A percentile compares a stretch with the other conserved stretches of the same genome.
Evolutionary conservation across 2,797 vertebrate species (phyloP).

Genomic region (Nothura maculosa): DNA sequence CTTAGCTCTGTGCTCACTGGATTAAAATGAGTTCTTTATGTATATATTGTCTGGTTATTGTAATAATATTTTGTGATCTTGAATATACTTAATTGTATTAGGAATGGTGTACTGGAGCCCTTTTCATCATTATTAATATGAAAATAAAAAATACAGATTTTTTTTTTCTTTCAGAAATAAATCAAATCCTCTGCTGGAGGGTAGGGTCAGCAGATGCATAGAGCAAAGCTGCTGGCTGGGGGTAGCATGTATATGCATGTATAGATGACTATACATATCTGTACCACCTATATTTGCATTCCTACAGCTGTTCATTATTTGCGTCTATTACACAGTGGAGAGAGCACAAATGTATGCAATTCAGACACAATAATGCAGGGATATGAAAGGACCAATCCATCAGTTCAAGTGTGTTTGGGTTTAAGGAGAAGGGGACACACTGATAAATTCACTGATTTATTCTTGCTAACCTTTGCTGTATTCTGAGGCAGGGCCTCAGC

Average conservation of each 20-base stretch:
- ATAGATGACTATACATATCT: background rate
- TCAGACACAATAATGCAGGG: constrained; percentile 47
- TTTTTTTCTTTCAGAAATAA: background rate
- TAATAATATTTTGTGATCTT: constrained; percentile 41
- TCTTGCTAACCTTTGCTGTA: background rate
- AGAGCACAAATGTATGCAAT: constrained; percentile 52
- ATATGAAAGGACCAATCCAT: constrained; percentile 68
- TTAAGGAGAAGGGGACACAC: constrained; percentile 3
- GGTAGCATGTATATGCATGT: background rate
- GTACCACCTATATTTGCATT: constrained; percentile 55
- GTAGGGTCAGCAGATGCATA: constrained; percentile 27
- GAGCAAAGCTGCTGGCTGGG: constrained; percentile 41
- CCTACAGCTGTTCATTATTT: constrained; percentile 62
- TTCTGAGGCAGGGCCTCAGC: background rate
- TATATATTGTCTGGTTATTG: constrained; percentile 51
- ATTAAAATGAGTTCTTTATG: constrained; percentile 61
- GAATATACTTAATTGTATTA: constrained; percentile 69
- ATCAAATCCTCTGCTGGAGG: constrained; percentile 19
- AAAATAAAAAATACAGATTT: constrained; percentile 36
- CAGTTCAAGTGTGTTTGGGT: constrained; percentile 73
- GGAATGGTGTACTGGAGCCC: constrained; percentile 12
- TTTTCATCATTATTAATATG: constrained; percentile 18
- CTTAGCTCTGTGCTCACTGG: constrained; percentile 20
- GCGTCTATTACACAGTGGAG: constrained; percentile 23
- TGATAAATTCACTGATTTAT: constrained; percentile 70